Evolutionary conservation across 1,140 invertebrate species (phyloP), one percentile per base, ranked within the genome.

Genomic region (Nephila pilipes): DNA sequence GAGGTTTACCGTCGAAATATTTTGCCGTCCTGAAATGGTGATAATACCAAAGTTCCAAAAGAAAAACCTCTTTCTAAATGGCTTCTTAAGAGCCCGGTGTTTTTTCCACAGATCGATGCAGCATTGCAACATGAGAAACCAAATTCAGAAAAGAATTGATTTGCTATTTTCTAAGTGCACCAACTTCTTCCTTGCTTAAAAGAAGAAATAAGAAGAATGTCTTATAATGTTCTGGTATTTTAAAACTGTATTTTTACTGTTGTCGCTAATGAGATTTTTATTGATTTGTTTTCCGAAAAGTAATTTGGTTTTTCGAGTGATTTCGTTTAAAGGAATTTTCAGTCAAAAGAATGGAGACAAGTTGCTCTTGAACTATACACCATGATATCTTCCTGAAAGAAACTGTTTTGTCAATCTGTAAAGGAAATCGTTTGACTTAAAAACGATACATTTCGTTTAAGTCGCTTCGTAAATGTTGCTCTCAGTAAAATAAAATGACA

Each of bases 211-310:
- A 18, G 16, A 60, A 60, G 22, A 60, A 60, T 46, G 12, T 60
- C 58, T 60, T 60, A 60, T 60, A 60, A 60, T 60, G 58, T 60
- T 46, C 58, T 60, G 58, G 58, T 60, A 60, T 60, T 60, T 60
- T 60, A 20, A 60, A 60, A 60, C 58, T 60, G 58, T 60, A 60
- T 60, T 60, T 60, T 60, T 60, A 60, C 46, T 60, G 58, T 60
- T 60, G 58, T 60, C 5, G 58, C 58, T 60, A 60, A 60, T 60
- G 58, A 60, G 58, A 60, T 60, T 60, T 60, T 60, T 60, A 60
- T 60, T 60, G 58, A 60, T 60, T 60, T 60, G 58, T 60, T 60
- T 60, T 22, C 58, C 22, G 58, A 16, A 60, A 10, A 46, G 20
- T 60, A 60, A 60, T 60, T 60, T 60, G 58, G 58, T 60, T 60